phyloP scores from a whole-genome alignment of 2,113 vertebrate species.

The Nesogale talazaci region DNA sequence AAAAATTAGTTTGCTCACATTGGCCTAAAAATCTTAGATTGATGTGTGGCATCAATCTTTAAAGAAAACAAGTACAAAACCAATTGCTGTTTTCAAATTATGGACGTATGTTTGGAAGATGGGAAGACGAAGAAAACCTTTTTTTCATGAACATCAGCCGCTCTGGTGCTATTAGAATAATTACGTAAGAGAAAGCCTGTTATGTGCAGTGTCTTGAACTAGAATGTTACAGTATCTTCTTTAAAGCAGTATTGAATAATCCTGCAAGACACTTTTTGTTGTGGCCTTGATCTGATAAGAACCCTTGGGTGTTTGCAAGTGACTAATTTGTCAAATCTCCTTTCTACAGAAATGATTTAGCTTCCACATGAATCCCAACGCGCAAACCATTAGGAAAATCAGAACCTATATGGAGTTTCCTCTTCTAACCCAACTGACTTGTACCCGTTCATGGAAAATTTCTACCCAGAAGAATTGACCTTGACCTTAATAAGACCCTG shows the following conservation, averaged over 20 bases:
- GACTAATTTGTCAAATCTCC: conserved; percentile 78
- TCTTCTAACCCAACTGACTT: conserved; percentile 88
- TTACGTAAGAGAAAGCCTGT: conserved; percentile 50
- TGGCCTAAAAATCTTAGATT: conserved; percentile 63
- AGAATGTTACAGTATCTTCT: neutral
- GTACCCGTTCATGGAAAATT: conserved; percentile 86
- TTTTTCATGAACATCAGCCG: conserved; percentile 68
- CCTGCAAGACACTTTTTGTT: conserved; percentile 17
- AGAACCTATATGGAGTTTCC: conserved; percentile 86
- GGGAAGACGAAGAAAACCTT: conserved; percentile 11
- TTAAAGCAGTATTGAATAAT: neutral
- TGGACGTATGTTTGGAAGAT: conserved; percentile 70
- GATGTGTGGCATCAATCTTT: conserved; percentile 52
- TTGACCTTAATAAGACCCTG: conserved; percentile 88
- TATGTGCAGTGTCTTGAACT: conserved; percentile 41
- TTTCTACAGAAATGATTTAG: conserved; percentile 90
- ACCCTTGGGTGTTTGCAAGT: conserved; percentile 30
- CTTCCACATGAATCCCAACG: conserved; percentile 85
- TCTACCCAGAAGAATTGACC: conserved; percentile 86
- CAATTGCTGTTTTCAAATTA: conserved; percentile 53
- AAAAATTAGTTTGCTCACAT: conserved; percentile 43
- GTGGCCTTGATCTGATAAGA: conserved; percentile 12
- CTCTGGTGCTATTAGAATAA: conserved; percentile 54
- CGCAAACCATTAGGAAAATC: conserved; percentile 85
- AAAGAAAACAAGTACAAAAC: conserved; percentile 15